Evolutionary conservation across 2,113 vertebrate genomes (phyloP).

Genomic region (Copsychus sechellarum): DNA sequence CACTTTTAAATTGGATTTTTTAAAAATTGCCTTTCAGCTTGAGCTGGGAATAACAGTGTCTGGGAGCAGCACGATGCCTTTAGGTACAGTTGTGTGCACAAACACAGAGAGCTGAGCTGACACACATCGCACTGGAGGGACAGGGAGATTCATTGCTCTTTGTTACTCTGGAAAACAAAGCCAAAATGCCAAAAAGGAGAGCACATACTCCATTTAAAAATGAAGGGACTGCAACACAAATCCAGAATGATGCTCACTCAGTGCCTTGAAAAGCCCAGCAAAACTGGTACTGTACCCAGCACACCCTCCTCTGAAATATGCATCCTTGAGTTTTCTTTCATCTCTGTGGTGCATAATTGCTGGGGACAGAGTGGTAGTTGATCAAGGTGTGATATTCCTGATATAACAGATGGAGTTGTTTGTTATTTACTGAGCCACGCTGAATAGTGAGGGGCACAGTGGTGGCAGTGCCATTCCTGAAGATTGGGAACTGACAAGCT

Average conservation of each 20-base stretch:
- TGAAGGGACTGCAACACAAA: background rate
- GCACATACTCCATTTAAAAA: background rate
- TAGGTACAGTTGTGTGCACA: background rate
- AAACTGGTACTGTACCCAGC: background rate
- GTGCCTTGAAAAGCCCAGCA: background rate
- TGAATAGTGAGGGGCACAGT: background rate
- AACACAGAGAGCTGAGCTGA: background rate
- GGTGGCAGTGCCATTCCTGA: background rate
- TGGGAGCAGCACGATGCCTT: background rate
- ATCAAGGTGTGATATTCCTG: background rate
- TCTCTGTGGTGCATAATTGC: background rate
- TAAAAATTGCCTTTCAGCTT: background rate
- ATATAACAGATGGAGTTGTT: background rate
- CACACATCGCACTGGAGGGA: background rate
- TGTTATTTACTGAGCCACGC: background rate
- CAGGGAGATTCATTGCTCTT: background rate
- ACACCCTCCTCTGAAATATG: background rate
- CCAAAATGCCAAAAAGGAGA: background rate
- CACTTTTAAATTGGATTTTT: background rate
- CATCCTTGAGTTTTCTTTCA: background rate
- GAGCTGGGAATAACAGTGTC: background rate
- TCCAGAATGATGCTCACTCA: background rate
- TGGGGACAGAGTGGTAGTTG: background rate
- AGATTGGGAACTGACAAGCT: fast-evolving
- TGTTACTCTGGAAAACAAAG: background rate